Evolutionary conservation across 1,140 invertebrate genomes (phyloP).

Genomic region (Saccostrea cuccullata): DNA sequence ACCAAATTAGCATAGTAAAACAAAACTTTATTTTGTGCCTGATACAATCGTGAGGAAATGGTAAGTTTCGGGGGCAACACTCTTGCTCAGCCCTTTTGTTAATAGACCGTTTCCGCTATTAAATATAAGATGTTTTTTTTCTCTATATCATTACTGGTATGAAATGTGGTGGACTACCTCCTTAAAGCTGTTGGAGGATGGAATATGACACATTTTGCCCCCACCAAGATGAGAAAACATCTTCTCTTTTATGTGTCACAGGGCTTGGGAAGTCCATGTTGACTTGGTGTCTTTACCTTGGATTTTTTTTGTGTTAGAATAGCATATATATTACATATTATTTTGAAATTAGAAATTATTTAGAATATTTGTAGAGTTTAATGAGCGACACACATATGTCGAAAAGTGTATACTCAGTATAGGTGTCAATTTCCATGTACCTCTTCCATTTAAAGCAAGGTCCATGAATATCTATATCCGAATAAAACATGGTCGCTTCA

Average conservation of each 20-base stretch:
- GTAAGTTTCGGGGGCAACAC: conserved; percentile 21
- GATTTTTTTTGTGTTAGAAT: no score
- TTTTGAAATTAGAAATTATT: no score
- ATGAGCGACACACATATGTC: no score
- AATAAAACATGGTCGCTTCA: background rate
- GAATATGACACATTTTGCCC: background rate
- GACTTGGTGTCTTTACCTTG: no score
- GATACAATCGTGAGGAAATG: conserved; percentile 30
- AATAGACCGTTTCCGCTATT: conserved; percentile 13
- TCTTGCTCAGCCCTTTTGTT: conserved; percentile 20
- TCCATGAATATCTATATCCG: no score
- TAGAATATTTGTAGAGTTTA: no score
- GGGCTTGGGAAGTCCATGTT: no score
- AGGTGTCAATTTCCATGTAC: no score
- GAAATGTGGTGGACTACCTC: background rate
- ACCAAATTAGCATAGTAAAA: background rate
- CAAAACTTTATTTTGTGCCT: background rate
- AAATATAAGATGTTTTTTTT: conserved; percentile 1
- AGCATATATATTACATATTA: no score
- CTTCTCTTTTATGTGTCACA: no score
- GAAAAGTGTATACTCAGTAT: no score
- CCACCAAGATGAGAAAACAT: background rate
- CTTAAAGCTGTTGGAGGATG: background rate
- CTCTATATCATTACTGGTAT: background rate
- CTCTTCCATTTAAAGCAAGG: no score